Percentiles rank a stretch among this genome's conserved stretches.
phyloP scores from a whole-genome alignment of 2,113 vertebrate genomes.

The Ia io region DNA sequence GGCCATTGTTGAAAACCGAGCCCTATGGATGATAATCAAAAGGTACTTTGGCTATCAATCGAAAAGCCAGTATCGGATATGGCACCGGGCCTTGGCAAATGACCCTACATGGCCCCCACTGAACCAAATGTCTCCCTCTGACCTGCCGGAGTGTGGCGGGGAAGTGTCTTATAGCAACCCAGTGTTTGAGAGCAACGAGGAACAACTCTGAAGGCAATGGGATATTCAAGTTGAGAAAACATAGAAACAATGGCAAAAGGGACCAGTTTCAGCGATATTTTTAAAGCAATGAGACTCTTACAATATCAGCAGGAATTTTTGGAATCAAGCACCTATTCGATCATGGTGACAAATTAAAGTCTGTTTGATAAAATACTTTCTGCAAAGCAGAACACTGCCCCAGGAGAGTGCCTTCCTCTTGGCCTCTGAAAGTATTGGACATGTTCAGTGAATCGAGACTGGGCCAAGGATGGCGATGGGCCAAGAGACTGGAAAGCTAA shows the following conservation, averaged over 20 bases:
- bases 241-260: neutral
- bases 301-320: neutral
- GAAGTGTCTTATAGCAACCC: slow-evolving; percentile 80
- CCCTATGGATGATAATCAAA: slow-evolving; percentile 81
- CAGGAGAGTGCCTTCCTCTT: neutral
- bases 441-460: neutral
- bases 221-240: neutral
- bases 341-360: slow-evolving; percentile 32
- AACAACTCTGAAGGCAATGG: slow-evolving; percentile 57
- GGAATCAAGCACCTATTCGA: neutral
- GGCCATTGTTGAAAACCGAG: slow-evolving; percentile 82
- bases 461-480: neutral
- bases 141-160: slow-evolving; percentile 17
- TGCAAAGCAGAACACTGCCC: neutral
- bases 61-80: slow-evolving; percentile 81
- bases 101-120: slow-evolving; percentile 84
- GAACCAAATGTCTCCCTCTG: slow-evolving; percentile 74
- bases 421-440: neutral
- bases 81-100: slow-evolving; percentile 69
- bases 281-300: neutral
- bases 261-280: neutral
- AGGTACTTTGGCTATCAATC: slow-evolving; percentile 76
- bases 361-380: slow-evolving; percentile 27
- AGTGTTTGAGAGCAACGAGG: slow-evolving; percentile 80
- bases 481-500: neutral